Evolutionary conservation across 2,888 invertebrate species (phyloP), one percentile per base, ranked within the genome.

Genomic region (Rhaphigaster nebulosa): DNA sequence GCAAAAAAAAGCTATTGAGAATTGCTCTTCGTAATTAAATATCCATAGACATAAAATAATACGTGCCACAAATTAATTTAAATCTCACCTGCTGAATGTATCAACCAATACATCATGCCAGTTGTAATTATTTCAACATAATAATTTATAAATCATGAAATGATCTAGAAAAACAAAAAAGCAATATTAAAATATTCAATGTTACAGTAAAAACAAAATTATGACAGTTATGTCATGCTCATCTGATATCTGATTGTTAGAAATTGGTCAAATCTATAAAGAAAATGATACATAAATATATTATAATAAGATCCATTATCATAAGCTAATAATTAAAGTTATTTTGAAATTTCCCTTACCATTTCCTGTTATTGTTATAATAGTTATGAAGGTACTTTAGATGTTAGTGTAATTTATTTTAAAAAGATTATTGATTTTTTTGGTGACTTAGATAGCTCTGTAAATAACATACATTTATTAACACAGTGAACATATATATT

Each of bases 81-180:
- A 60, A 65, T 90, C 80, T 76, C n/a, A 90, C 90, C 90, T 90
- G 90, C n/a, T 54, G 90, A 84, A 34, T 90, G 60, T 90, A 87
- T 60, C 87, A 90, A 90, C 90, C 90, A 90, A 56, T 54, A 90
- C 90, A 90, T 90, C 89, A 76, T 89, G 56, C 4, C 84, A 50
- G 84, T 45, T 84, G 45, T 41, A 45, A 76, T 41, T 84, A 84
- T 50, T 84, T 84, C 70, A 50, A 45, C 84, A 84, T 84, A 41
- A 26, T 50, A 84, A 50, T 84, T 45, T n/a, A 45, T 50, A 84
- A 84, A 84, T 84, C 84, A 84, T 84, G n/a, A 45, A 50, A 45
- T 45, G 45, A 84, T 84, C 84, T 84, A 45, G 41, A 84, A 84
- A 38, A 84, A 84, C 1, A 41, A 26, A 84, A 76, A 38, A 76